Percentiles rank a stretch among this genome's conserved stretches.
phyloP scores from a whole-genome alignment of 2,797 vertebrate genomes.

The Myiotriccus ornatus region DNA sequence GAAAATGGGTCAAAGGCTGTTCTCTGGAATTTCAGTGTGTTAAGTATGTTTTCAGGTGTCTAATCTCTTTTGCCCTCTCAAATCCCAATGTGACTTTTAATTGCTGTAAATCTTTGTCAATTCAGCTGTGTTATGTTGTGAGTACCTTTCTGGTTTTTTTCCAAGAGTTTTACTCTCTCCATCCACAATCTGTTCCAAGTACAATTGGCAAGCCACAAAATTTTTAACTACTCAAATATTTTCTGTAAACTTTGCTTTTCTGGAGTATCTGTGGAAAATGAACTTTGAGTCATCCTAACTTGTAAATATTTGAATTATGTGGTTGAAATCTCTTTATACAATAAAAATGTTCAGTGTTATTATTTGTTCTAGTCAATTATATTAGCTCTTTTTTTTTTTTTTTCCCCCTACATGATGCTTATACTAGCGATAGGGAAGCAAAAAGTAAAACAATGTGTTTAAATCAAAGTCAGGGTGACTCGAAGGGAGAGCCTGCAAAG shows the following conservation, averaged over 20 bases:
- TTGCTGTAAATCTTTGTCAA: neutral
- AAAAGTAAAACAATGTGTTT: neutral
- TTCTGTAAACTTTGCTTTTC: neutral
- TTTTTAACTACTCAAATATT: neutral
- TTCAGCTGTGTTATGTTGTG: neutral
- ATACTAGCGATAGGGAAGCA: neutral
- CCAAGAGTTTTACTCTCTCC: neutral
- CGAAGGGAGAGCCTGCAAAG: neutral
- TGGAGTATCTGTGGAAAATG: neutral
- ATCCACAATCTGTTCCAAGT: neutral
- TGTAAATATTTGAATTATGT: constrained; percentile 3
- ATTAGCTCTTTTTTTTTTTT: neutral
- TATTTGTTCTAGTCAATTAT: neutral
- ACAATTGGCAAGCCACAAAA: neutral
- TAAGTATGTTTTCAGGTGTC: neutral
- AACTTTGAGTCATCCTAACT: neutral
- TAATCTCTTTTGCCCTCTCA: neutral
- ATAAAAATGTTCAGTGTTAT: neutral
- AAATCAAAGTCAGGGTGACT: neutral
- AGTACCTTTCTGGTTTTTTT: neutral
- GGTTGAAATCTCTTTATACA: neutral
- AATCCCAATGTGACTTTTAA: neutral
- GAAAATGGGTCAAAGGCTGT: neutral
- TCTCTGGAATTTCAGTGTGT: neutral
- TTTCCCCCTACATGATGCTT: neutral